Conservation (phyloP, 2,113 vertebrate species). For the Ellobius talpinus region DNA sequence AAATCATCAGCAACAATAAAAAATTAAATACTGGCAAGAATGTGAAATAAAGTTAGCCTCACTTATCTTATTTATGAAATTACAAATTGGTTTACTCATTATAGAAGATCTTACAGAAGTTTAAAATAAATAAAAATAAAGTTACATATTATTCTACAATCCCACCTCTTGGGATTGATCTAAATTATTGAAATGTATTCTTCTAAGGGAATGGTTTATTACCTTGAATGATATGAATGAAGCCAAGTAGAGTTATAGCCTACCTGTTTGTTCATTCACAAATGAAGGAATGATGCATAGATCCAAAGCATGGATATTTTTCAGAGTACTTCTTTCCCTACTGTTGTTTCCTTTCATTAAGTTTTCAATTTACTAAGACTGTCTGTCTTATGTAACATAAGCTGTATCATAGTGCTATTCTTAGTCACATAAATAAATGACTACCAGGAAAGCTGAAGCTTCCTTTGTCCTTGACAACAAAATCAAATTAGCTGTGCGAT, state of each 20-base stretch:
- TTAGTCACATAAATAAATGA: neutral
- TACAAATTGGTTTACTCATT: neutral
- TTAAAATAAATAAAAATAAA: neutral
- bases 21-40: neutral
- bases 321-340: neutral
- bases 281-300: neutral
- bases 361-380: neutral
- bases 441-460: neutral
- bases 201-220: neutral
- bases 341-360: neutral
- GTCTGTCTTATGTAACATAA: rapidly evolving
- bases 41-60: neutral
- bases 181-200: neutral
- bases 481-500: conserved; percentile 6
- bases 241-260: neutral
- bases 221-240: neutral
- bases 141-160: neutral
- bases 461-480: neutral
- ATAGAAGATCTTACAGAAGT: neutral
- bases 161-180: no score
- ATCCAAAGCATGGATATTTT: neutral
- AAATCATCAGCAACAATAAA: neutral
- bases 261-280: no score
- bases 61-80: neutral
- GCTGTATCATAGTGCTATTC: neutral